phyloP scores from a whole-genome alignment of 2,888 invertebrate genomes.

The Encarsia formosa region DNA sequence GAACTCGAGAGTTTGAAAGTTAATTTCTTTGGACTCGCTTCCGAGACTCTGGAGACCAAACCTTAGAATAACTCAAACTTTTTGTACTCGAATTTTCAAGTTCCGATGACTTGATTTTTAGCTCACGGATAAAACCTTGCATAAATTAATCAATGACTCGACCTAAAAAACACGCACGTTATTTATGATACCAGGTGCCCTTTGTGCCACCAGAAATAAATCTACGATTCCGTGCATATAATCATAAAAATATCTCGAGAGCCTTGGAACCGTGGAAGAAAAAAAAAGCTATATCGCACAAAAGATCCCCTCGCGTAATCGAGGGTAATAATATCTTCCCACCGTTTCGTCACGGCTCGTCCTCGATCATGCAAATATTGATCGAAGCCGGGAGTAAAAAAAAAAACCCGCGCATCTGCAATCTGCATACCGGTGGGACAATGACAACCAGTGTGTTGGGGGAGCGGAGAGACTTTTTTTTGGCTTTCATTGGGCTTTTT shows the following conservation, averaged over 20 bases:
- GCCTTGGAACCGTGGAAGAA: slow-evolving; percentile 14
- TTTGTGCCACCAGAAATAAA: no score
- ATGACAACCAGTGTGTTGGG: slow-evolving; percentile 8
- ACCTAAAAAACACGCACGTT: not conserved
- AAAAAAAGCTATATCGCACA: slow-evolving; percentile 3
- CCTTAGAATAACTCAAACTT: no score
- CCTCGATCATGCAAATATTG: slow-evolving; percentile 46
- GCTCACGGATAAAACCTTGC: not conserved
- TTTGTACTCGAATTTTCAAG: no score
- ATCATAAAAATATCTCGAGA: not conserved
- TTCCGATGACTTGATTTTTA: no score
- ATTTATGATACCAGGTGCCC: no score
- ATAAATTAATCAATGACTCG: not conserved
- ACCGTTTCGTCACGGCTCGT: slow-evolving; percentile 44
- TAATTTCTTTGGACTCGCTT: no score
- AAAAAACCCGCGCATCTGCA: slow-evolving; percentile 36
- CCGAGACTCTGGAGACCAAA: no score
- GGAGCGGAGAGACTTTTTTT: slow-evolving; percentile 27
- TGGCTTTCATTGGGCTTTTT: slow-evolving; percentile 12
- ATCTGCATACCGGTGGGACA: slow-evolving; percentile 30
- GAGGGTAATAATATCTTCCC: slow-evolving; percentile 31
- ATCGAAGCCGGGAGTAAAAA: slow-evolving; percentile 16
- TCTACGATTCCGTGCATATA: not conserved
- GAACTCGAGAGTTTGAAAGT: no score
- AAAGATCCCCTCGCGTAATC: slow-evolving; percentile 10